These are phyloP conservation scores for Drosophila ironensis DNA, from an alignment of 1,140 invertebrate genomes.

Conservation along the genomic window DNA sequence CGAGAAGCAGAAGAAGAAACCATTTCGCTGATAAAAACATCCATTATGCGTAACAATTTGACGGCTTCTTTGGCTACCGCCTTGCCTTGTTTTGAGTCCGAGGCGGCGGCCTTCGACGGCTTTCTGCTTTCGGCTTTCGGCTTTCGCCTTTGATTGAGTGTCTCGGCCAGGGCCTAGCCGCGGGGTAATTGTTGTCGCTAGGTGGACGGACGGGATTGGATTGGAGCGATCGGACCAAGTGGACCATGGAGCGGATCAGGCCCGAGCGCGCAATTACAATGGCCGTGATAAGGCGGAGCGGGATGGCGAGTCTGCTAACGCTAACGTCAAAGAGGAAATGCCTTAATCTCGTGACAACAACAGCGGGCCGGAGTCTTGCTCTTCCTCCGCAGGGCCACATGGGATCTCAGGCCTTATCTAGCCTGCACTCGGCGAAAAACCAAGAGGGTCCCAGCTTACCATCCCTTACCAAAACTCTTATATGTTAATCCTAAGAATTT, in stretches of 20 bases:
- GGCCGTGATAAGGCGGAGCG: conserved; percentile 43
- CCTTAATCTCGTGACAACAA: conserved; percentile 71
- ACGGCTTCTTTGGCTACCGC: conserved; percentile 76
- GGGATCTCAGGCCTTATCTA: not conserved
- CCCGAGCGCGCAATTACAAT: conserved; percentile 76
- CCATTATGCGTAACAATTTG: conserved; percentile 80
- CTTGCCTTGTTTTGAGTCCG: conserved; percentile 28
- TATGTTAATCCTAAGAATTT: too few species aligned
- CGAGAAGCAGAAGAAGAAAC: conserved; percentile 45
- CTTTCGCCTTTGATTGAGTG: conserved; percentile 73
- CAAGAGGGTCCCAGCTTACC: too few species aligned
- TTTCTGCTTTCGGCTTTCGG: too few species aligned
- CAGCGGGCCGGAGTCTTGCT: not conserved
- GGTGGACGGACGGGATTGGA: too few species aligned
- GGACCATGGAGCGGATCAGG: conserved; percentile 13
- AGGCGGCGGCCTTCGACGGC: conserved; percentile 16
- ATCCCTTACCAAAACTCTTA: too few species aligned
- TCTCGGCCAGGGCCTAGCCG: conserved; percentile 35
- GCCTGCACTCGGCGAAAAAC: not conserved
- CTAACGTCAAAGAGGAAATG: conserved; percentile 78
- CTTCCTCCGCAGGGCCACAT: not conserved
- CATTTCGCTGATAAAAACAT: conserved; percentile 78
- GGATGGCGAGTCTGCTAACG: conserved; percentile 51
- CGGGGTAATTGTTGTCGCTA: conserved; percentile 78
- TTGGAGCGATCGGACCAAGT: not conserved